phyloP scores from a whole-genome alignment of 1,140 invertebrate genomes.

The Caerostris extrusa region DNA sequence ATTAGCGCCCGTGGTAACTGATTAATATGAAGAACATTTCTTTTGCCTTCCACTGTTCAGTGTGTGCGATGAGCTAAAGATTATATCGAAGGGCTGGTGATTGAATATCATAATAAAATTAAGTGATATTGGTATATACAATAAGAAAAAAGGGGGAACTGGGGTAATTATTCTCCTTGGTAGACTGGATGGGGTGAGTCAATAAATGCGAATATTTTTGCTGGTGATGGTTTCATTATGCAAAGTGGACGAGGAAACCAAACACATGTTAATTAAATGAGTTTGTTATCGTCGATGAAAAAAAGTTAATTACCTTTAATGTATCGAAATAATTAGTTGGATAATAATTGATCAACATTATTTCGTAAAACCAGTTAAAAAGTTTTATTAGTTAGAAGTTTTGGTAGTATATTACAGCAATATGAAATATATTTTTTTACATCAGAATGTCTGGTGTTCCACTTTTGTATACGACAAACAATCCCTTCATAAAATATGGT shows the following conservation, averaged over 20 bases:
- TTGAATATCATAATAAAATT: slow-evolving; percentile 37
- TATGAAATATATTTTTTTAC: too few relatives aligned
- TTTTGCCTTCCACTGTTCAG: slow-evolving; percentile 4
- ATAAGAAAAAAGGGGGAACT: neutral
- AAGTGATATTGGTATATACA: neutral
- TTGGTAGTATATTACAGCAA: too few relatives aligned
- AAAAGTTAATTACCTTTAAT: neutral
- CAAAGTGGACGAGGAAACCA: neutral
- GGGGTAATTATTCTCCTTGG: neutral
- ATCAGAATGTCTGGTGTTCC: too few relatives aligned
- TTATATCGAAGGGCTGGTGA: neutral
- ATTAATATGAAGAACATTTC: slow-evolving; percentile 27
- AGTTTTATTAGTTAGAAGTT: too few relatives aligned
- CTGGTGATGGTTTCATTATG: neutral
- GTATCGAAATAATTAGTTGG: neutral
- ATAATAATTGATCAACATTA: too few relatives aligned
- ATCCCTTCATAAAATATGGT: too few relatives aligned
- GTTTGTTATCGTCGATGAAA: neutral
- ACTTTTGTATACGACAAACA: too few relatives aligned
- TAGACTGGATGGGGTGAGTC: neutral
- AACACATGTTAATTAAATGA: neutral
- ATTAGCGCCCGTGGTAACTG: slow-evolving; percentile 30
- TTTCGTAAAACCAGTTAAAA: too few relatives aligned
- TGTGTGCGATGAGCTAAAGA: neutral
- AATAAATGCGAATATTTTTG: neutral